Evolutionary conservation across 2,888 invertebrate genomes (phyloP).

Genomic region (Oscheius sp.): DNA sequence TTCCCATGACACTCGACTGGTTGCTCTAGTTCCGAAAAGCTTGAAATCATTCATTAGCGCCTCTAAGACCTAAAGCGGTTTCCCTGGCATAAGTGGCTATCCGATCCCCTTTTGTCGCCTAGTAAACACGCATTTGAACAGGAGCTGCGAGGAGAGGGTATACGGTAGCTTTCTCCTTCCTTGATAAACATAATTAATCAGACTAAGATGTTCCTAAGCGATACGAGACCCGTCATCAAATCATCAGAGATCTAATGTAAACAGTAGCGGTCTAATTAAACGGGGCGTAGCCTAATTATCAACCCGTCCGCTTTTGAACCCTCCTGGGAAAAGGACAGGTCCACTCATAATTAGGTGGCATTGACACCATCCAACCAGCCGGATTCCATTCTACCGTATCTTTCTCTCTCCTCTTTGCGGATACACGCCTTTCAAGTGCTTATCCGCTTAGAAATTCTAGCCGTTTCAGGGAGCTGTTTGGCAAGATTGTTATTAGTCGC

Average conservation of each 20-base stretch:
- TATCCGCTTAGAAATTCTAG: background rate
- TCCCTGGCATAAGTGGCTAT: conserved; percentile 29
- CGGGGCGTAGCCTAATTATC: conserved; percentile 24
- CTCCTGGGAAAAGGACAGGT: conserved; percentile 25
- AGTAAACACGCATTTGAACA: conserved; percentile 28
- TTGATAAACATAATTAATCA: conserved; percentile 14
- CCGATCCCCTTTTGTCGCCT: conserved; percentile 28
- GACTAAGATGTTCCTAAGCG: background rate
- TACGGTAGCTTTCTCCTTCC: conserved; percentile 8
- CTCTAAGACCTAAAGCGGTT: conserved; percentile 10
- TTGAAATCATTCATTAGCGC: conserved; percentile 27
- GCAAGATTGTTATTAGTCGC: background rate
- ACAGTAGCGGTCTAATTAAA: conserved; percentile 30
- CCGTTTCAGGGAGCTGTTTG: background rate
- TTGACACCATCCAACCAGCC: background rate
- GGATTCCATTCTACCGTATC: conserved; percentile 2
- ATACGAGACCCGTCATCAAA: background rate
- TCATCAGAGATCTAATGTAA: conserved; percentile 25
- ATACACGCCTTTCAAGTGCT: background rate
- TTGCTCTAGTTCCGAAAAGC: conserved; percentile 5
- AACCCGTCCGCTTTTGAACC: conserved; percentile 7
- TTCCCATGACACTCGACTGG: conserved; percentile 18
- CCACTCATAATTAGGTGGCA: conserved; percentile 24
- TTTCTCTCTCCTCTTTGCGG: background rate
- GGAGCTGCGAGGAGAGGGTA: too few species aligned